Evolutionary conservation across 2,113 vertebrate species (phyloP), one percentile per base, ranked within the genome.

Genomic region (Epinephelus moara): DNA sequence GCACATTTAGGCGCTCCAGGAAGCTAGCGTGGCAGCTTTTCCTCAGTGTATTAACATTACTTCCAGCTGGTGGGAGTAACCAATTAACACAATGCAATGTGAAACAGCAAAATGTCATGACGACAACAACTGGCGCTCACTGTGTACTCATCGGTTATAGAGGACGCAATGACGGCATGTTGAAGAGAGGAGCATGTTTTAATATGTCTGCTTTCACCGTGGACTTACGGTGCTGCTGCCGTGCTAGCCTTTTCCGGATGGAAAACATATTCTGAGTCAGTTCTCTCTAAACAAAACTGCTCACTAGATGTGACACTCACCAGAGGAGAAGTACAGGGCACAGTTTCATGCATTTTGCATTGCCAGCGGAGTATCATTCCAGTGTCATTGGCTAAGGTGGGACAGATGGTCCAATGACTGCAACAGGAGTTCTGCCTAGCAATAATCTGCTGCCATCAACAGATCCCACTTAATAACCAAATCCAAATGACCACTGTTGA

Each of bases 31-130:
- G 88, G 92, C 88, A 37, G 85, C 89, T 84, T 93, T 92, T 93
- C 71, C 90, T 92, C 84, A 10, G 83, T 75, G 93, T 89, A 94
- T 92, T 90, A 91, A 94, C 88, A 95, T 87, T 88, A 90, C 76
- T 92, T 93, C 90, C 91, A 93, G 87, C 82, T 90, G 91, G 87
- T 80, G 72, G 76, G 84, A 88, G 81, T 63, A 66, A 87, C 89
- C 84, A 92, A 92, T 94, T 93, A 94, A 80, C 84, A 92, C 86
- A 84, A 88, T 60, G 55, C 82, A 81, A 86, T 67, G 70, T 77
- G 68, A 84, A 91, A 83, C 52, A 50, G 68, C 66, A 52, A 81
- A 52, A 75, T 0, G 25, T 14, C 79, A 52, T 42, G 61, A 83
- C 42, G 55, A 53, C 70, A 62, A 47, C 70, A 62, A 47, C 70